Conservation (phyloP, 2,888 invertebrate species). For the Trileptium ribeirensis region DNA sequence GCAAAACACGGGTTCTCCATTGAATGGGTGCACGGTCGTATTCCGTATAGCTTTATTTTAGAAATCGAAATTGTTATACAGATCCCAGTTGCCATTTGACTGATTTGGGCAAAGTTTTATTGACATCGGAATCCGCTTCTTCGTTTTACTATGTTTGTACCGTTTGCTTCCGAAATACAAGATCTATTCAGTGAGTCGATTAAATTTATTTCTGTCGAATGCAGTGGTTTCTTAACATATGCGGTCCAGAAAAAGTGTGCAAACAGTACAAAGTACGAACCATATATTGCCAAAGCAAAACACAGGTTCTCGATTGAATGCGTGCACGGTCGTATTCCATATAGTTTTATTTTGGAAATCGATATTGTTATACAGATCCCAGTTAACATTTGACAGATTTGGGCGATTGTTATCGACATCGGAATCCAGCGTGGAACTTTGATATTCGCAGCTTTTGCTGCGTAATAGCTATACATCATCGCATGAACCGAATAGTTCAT, state of each 20-base stretch:
- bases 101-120: no score
- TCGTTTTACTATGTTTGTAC: no score
- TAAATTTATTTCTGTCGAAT: no score
- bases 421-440: conserved; percentile 65
- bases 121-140: no score
- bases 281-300: not conserved
- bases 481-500: conserved; percentile 88
- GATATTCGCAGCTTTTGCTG: conserved; percentile 66
- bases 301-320: conserved; percentile 48
- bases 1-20: no score
- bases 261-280: not conserved
- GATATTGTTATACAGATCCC: conserved; percentile 55
- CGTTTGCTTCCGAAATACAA: no score
- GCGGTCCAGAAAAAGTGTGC: not conserved
- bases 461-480: conserved; percentile 85
- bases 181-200: no score
- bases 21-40: no score
- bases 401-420: conserved; percentile 80
- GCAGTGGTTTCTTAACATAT: not conserved
- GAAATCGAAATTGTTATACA: no score
- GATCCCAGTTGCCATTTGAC: no score
- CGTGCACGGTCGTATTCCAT: conserved; percentile 74
- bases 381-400: conserved; percentile 84
- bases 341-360: not conserved
- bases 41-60: no score